Evolutionary conservation across 1,140 invertebrate genomes (phyloP).

Genomic region (Matsumurasca onukii): DNA sequence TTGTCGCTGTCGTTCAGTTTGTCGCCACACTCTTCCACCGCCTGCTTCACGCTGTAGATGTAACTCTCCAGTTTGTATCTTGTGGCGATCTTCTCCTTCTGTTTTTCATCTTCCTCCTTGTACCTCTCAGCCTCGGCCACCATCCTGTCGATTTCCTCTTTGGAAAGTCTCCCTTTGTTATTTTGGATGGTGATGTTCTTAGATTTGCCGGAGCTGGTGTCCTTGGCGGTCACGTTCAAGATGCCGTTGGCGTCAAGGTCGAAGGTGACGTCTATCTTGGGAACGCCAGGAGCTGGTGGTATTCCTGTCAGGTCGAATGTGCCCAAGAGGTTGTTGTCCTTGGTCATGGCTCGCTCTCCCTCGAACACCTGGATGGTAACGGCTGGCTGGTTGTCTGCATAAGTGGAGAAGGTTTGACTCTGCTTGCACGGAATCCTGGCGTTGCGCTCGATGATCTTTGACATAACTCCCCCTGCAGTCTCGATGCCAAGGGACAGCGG

Average conservation of each 20-base stretch:
- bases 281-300: conserved; percentile 77
- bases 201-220: conserved; percentile 75
- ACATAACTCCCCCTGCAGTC: conserved; percentile 57
- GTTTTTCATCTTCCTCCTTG: conserved; percentile 58
- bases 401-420: conserved; percentile 63
- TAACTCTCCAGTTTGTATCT: conserved; percentile 83
- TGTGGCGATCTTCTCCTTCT: conserved; percentile 62
- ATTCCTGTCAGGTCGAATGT: too few species aligned
- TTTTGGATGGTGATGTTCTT: too few species aligned
- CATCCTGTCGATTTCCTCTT: too few species aligned
- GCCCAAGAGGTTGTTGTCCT: conserved; percentile 71
- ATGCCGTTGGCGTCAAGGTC: conserved; percentile 82
- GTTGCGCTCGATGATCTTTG: conserved; percentile 61
- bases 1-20: conserved; percentile 48
- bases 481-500: too few species aligned
- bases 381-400: conserved; percentile 67
- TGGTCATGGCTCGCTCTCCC: conserved; percentile 72
- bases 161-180: conserved; percentile 87
- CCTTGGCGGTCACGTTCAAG: conserved; percentile 75
- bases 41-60: conserved; percentile 72
- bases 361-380: too few species aligned
- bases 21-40: conserved; percentile 47
- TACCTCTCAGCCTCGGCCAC: conserved; percentile 67
- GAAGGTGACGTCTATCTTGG: conserved; percentile 74
- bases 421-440: too few species aligned